Base-by-base conservation (phyloP, 2,113 vertebrate species). In the Lamprotornis superbus region DNA sequence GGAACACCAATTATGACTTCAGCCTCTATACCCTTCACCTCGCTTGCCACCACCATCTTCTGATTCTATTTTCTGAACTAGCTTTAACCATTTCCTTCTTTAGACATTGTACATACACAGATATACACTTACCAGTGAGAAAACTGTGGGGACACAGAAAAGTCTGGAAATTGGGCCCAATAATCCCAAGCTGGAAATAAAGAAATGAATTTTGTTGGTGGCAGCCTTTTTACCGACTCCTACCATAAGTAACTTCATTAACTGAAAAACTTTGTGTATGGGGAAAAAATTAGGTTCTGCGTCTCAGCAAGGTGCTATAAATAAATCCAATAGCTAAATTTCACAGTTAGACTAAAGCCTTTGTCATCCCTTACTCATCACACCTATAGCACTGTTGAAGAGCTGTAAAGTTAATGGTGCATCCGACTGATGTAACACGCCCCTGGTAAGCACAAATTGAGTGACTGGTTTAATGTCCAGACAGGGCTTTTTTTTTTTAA, bases 351-450 rank as follows among this genome's bases (percentile, higher is more conserved):
- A 80, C 50, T 22, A 44, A 71, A 80, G 59, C 59, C 73, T 73
- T 76, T 89, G 37, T 46, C 60, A 67, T 23, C 65, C 40, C 35
- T 80, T 39, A 24, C 33, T 77, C 39, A 25, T 55, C 69, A 47
- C 44, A 69, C 46, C 56, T 53, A 7, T 9, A 10, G 77, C n/a
- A 7, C 31, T 7, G 27, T 11, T 0, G 0, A 68, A 42, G 42
- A 17, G n/a, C 70, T 63, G 57, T 79, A 37, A 63, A 83, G 49
- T 55, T 59, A 40, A 63, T 12, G 44, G 42, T 16, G 33, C 35
- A 8, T 61, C 47, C 3, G 4, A 9, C 61, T 35, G 56, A 50
- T 0, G 3, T 15, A 44, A 40, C 6, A 2, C 13, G 0, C 37
- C 40, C 57, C 52, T 18, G 44, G 37, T 10, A 49, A 81, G 57